phyloP scores from a whole-genome alignment of 1,140 invertebrate species.

The Paracyclopina nana region DNA sequence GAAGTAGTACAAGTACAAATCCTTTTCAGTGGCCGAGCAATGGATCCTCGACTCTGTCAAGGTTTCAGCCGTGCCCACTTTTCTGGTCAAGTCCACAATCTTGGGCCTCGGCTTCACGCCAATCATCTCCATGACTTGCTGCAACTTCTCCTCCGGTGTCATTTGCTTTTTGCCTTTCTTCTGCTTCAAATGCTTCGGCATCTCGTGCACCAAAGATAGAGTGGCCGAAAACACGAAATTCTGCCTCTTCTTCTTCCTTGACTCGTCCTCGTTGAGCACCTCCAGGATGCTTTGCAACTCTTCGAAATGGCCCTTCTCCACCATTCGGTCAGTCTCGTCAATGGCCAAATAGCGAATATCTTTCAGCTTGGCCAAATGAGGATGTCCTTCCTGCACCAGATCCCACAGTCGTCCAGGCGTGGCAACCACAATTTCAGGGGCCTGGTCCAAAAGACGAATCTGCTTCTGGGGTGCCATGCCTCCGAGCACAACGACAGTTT shows the following conservation, averaged over 20 bases:
- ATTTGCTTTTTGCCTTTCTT: slow-evolving; percentile 36
- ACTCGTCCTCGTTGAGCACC: slow-evolving; percentile 47
- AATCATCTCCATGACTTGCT: slow-evolving; percentile 28
- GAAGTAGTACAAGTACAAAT: slow-evolving; percentile 21
- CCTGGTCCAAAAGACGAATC: slow-evolving; percentile 47
- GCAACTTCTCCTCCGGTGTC: slow-evolving; percentile 46
- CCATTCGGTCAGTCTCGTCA: slow-evolving; percentile 96
- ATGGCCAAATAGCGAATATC: slow-evolving; percentile 62
- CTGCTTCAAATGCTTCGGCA: slow-evolving; percentile 52
- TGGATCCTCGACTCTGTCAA: slow-evolving; percentile 52
- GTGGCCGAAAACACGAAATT: slow-evolving; percentile 97
- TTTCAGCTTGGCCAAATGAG: slow-evolving; percentile 46
- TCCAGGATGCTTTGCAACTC: slow-evolving; percentile 66
- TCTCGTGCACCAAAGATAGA: slow-evolving; percentile 64
- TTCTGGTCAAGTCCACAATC: slow-evolving; percentile 68
- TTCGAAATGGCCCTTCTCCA: slow-evolving; percentile 87
- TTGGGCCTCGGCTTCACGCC: slow-evolving; percentile 46
- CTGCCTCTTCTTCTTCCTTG: slow-evolving; percentile 39
- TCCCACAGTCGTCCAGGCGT: slow-evolving; percentile 93
- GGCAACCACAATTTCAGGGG: slow-evolving; percentile 81
- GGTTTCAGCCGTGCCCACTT: slow-evolving; percentile 48
- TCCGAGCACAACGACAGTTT: slow-evolving; percentile 43
- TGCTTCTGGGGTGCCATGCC: slow-evolving; percentile 81
- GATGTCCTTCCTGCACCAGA: slow-evolving; percentile 52
- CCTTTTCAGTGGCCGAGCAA: slow-evolving; percentile 19